Evolutionary conservation across 2,888 invertebrate species (phyloP), one percentile per base, ranked within the genome.

Genomic region (Dyspetes luteomarginatus): DNA sequence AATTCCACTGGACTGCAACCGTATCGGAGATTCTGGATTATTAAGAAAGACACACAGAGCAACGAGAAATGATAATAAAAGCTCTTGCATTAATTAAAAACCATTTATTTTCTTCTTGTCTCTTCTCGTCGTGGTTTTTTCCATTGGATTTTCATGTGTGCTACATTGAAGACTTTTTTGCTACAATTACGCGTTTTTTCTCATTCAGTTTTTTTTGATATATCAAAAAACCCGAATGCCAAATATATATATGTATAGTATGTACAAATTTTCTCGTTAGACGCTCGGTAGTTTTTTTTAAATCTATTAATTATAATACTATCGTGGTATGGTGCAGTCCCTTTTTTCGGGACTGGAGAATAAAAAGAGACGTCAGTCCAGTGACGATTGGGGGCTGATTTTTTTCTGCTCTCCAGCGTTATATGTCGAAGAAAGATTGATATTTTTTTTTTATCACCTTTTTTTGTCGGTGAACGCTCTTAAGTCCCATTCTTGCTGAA

Each of bases 301-400:
- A 36, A 9, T 65, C 26, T 76, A 69, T 73, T 22, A 56, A 85
- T 81, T 84, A 85, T 91, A 91, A 91, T 91, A 91, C 91, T 91
- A 91, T 91, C 89, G 88, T 88, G 91, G 91, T 91, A 91, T 89
- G 85, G 86, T 91, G 90, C 90, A 90, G 76, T 86, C 88, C 72
- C 76, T 64, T 41, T 68, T 26, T 60, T 28, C 45, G 45, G 78
- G 78, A 78, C 41, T 56, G 50, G 41, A 65, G 15, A 48, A 73
- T 68, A 60, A 75, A 78, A 83, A 52, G 55, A 75, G 41, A 28
- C 17, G 45, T 17, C 45, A 17, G 50, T 48, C 17, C 50, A 28
- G 48, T 15, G 45, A 48, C 45, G 45, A 65, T 48, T 9, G 65
- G 48, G 64, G 36, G 50, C 28, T 24, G 22, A 50, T 17, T 28